Base-by-base conservation (phyloP, 2,113 vertebrate species). In the Syngnathus floridae region DNA sequence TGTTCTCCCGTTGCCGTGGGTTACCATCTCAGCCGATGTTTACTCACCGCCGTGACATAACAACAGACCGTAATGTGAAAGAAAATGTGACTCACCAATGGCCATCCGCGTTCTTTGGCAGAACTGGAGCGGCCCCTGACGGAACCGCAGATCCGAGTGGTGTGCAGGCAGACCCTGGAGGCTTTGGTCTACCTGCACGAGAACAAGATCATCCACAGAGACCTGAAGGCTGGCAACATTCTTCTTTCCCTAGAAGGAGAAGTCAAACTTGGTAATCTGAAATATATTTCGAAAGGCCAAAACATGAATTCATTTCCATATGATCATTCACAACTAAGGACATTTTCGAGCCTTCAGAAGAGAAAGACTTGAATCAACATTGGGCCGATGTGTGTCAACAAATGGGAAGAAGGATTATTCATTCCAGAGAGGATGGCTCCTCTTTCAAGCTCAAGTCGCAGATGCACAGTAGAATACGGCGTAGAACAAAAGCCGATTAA, bases 211-310 rank as follows among this genome's bases (percentile, higher is more conserved):
- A 99, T 99, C 87, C 97, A 99, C 84, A 91, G 97, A 88, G 97
- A 99, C 87, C 85, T 99, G 74, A 99, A 99, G 85, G 97, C 97
- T 72, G 95, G 97, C 64, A 99, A 98, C 82, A 97, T 99, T 82
- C 96, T 99, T 71, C 93, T 99, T 76, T 94, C 93, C 7, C 82
- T 95, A 78, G 93, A 96, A 48, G 97, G 97, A 75, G 95, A 98
- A 72, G 93, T 99, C 77, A 99, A 98, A 82, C 86, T 99, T 67
- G 97, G 97, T 98, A 90, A 93, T 71, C 13, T 17, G 12, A 35
- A 31, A 31, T 35, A 16, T 17, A 35, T 13, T 35, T 16, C 13
- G 4, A 45, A 45, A 46, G 16, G 8, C 10, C 7, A 8, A 41
- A 41, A 46, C 26, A 31, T 31, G 26, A 31, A 31, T 31, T 31